phyloP scores from a whole-genome alignment of 1,140 invertebrate species.

The Aethina tumida region DNA sequence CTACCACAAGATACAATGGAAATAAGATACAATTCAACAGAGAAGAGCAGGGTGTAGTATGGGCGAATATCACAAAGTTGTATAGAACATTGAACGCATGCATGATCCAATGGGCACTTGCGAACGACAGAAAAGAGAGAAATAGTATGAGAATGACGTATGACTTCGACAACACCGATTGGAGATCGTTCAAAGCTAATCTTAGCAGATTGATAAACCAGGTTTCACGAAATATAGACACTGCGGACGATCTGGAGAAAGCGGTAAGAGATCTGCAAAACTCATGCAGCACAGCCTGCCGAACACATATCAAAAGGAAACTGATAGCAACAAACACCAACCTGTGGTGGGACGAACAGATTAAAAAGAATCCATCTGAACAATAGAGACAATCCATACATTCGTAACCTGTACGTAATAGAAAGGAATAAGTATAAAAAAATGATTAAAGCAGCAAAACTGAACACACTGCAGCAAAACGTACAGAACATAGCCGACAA shows the following conservation, averaged over 20 bases:
- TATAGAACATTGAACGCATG: too few species aligned
- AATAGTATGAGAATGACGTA: too few species aligned
- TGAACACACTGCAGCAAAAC: neutral
- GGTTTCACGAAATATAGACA: neutral
- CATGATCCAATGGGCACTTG: too few species aligned
- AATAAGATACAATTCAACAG: too few species aligned
- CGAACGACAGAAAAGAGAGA: too few species aligned
- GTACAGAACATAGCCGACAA: neutral
- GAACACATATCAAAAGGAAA: neutral
- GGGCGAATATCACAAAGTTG: too few species aligned
- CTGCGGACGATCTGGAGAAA: neutral
- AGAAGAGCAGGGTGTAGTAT: too few species aligned
- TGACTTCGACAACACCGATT: conserved; percentile 1
- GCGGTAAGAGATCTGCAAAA: neutral
- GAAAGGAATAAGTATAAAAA: conserved; percentile 1
- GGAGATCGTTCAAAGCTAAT: too few species aligned
- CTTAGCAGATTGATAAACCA: neutral
- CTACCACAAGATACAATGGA: too few species aligned
- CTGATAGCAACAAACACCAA: neutral
- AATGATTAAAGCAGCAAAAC: neutral
- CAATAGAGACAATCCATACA: neutral
- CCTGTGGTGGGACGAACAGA: conserved; percentile 1
- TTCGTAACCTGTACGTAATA: neutral
- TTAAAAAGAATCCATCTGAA: too few species aligned
- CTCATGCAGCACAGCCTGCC: neutral